These are phyloP conservation scores for Babylonia areolata DNA, from an alignment of 1,140 invertebrate genomes.

Conservation along the genomic window DNA sequence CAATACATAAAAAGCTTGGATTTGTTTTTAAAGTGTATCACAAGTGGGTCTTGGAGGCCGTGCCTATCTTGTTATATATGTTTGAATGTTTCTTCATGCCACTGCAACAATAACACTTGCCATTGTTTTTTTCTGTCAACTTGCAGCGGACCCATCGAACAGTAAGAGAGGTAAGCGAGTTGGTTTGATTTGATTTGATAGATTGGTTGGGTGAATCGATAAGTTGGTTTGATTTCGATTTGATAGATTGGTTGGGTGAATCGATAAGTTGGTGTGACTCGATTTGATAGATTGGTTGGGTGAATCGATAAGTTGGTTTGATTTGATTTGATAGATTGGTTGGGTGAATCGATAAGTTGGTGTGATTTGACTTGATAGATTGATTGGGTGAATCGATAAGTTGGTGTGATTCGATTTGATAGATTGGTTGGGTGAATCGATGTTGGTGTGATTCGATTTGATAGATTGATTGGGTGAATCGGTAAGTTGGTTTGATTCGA, in stretches of 20 bases:
- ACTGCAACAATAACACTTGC: too few relatives aligned
- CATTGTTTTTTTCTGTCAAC: background rate
- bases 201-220: background rate
- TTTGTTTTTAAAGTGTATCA: too few relatives aligned
- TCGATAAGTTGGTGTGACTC: background rate
- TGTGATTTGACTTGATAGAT: background rate
- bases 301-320: background rate
- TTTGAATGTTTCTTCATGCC: too few relatives aligned
- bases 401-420: background rate
- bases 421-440: background rate
- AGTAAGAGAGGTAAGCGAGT: constrained; percentile 31
- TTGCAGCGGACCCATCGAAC: constrained; percentile 33
- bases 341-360: background rate
- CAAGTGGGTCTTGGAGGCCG: too few relatives aligned
- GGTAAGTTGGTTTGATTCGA: background rate
- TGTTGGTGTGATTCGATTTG: background rate
- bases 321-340: background rate
- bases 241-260: background rate
- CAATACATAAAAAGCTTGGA: too few relatives aligned
- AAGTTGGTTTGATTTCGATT: background rate
- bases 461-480: background rate
- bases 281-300: background rate
- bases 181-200: background rate
- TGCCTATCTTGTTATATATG: too few relatives aligned
- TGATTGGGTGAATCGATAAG: background rate